Evolutionary conservation across 2,797 vertebrate genomes (phyloP).

Genomic region (Cossypha dichroa): DNA sequence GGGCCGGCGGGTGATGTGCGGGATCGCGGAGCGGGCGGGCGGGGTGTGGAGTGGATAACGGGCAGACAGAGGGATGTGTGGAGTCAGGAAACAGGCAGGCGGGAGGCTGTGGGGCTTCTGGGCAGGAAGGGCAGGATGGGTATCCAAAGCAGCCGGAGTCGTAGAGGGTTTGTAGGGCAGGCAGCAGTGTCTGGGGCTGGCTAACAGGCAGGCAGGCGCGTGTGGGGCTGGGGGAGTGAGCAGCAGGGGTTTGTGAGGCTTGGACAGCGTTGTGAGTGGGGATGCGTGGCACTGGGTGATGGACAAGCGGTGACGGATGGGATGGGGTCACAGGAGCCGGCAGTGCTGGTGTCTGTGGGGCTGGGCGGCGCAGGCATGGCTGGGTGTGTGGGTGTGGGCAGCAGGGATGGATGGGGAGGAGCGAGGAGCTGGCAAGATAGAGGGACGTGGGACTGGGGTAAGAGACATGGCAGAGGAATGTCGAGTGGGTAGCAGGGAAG

Average conservation of each 20-base stretch:
- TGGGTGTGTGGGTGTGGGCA: background rate
- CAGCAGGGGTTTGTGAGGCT: background rate
- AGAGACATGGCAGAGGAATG: background rate
- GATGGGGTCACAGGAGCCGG: background rate
- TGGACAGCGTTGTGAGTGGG: fast-evolving
- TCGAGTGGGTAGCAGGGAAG: background rate
- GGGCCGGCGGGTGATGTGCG: background rate
- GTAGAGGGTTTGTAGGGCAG: background rate
- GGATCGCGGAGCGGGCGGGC: background rate
- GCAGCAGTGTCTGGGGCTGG: background rate
- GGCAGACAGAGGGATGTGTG: background rate
- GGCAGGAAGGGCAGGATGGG: background rate
- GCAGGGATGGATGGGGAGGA: background rate
- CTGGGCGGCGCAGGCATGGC: background rate
- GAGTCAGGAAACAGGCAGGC: background rate
- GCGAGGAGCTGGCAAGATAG: background rate
- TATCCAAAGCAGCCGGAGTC: background rate
- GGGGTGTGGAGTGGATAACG: background rate
- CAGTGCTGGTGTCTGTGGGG: background rate
- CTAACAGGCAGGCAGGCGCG: background rate
- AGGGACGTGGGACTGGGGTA: background rate
- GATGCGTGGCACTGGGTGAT: background rate
- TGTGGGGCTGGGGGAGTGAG: background rate
- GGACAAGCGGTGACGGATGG: background rate
- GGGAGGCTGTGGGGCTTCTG: background rate